Base-by-base conservation (phyloP, 37 sponge, comb jelly and placozoan species). In the Ianthella basta region DNA sequence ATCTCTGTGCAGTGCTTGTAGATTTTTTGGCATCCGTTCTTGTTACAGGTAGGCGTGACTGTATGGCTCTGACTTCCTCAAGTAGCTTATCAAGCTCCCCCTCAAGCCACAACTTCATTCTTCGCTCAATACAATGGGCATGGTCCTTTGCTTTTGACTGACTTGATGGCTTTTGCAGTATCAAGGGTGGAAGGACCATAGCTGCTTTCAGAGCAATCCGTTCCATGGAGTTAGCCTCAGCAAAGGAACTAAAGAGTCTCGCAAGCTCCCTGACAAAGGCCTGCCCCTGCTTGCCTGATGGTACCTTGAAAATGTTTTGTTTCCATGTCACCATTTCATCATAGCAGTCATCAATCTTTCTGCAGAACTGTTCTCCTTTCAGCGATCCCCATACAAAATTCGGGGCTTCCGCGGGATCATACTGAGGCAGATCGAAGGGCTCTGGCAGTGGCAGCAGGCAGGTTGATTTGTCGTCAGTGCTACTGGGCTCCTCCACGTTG, bases 41-140 rank as follows among this genome's bases (percentile, higher is more conserved):
- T 24, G 25, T 23, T 66, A 23, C 25, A 66, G 44, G 54, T 80
- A 80, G 20, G 32, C n/a, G n/a, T n/a, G n/a, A n/a, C 56, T 80
- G 80, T 54, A 80, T 80, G 32, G 80, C n/a, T 8, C 80, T 24
- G 20, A 41, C 80, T 54, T 80, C 80, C 59, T 80, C 80, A n/a
- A 80, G 10, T 53, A 80, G 32, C 27, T 41, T 33, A 8, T 41
- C 25, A 14, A 80, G 56, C 23, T 80, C 80, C 15, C 80, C 80
- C 12, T 53, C 32, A 6, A 23, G 20, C 80, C 80, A 80, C 80
- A 80, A 54, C 57, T 44, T 80, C n/a, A 80, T 24, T 54, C 80
- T 41, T 10, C 80, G 54, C 56, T 80, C 57, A 38, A 80, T 50
- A 54, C 80, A 80, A 23, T 25, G 59, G 56, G 32, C 57, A 54